These are phyloP conservation scores for Nannobrachium achirus DNA, from an alignment of 2,113 vertebrate species.

Conservation along the genomic window DNA sequence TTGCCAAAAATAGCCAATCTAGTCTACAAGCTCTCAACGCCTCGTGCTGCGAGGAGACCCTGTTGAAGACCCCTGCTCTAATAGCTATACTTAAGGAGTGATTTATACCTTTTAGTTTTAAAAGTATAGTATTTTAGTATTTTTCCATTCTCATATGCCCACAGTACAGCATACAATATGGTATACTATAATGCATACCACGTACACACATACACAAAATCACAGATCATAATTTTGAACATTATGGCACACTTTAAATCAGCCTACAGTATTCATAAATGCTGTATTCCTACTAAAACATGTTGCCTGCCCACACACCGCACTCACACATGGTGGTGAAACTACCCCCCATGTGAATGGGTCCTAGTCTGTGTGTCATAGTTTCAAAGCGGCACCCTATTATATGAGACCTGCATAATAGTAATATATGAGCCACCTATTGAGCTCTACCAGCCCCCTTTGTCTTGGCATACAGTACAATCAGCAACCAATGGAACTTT, in stretches of 20 bases:
- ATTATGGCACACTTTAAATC: neutral
- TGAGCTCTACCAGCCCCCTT: constrained; percentile 18
- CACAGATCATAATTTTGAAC: neutral
- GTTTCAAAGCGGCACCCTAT: constrained; percentile 16
- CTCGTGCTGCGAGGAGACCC: too few relatives aligned
- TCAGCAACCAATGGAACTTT: too few relatives aligned
- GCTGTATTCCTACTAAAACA: neutral
- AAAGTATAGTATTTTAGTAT: too few relatives aligned
- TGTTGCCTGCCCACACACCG: constrained; percentile 17
- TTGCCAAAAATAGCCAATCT: too few relatives aligned
- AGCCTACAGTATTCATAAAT: neutral
- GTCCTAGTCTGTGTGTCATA: constrained; percentile 20
- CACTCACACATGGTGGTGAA: neutral
- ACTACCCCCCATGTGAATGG: neutral
- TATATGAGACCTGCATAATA: constrained; percentile 24
- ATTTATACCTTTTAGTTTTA: neutral
- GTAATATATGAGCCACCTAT: constrained; percentile 16
- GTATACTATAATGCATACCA: neutral
- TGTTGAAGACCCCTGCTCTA: constrained; percentile 9
- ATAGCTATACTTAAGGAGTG: neutral
- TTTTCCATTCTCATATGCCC: constrained; percentile 3
- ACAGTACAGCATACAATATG: neutral
- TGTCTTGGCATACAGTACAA: neutral
- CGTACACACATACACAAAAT: neutral
- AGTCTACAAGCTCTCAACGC: too few relatives aligned